A percentile compares a stretch with the other conserved stretches of the same genome.
phyloP scores from a whole-genome alignment of 2,888 invertebrate species.

The Labia minor region DNA sequence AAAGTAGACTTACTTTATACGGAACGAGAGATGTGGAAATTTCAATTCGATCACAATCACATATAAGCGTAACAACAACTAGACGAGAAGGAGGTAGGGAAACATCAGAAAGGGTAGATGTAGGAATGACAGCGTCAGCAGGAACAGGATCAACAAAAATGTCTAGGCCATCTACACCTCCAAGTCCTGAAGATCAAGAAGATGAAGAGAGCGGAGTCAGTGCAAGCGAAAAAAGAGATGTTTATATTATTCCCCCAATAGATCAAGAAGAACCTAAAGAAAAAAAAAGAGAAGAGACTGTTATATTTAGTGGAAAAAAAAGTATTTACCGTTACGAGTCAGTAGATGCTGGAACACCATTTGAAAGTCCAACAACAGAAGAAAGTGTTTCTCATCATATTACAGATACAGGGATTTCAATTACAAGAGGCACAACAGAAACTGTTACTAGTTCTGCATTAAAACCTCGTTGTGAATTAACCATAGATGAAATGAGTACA shows the following conservation, averaged over 20 bases:
- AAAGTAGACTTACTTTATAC: conserved; percentile 43
- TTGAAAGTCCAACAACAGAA: conserved; percentile 39
- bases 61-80: conserved; percentile 41
- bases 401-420: conserved; percentile 45
- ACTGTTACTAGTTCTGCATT: conserved; percentile 37
- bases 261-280: conserved; percentile 27
- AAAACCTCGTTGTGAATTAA: conserved; percentile 26
- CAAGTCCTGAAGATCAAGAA: conserved; percentile 30
- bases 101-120: conserved; percentile 40
- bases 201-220: conserved; percentile 26
- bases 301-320: conserved; percentile 42
- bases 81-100: conserved; percentile 38
- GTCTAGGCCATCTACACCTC: conserved; percentile 28
- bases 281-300: conserved; percentile 41
- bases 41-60: conserved; percentile 43
- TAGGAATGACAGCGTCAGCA: conserved; percentile 38
- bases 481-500: conserved; percentile 33
- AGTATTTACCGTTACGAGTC: conserved; percentile 42
- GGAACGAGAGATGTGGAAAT: conserved; percentile 45
- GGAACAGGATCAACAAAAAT: conserved; percentile 33
- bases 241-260: conserved; percentile 36
- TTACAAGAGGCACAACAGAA: conserved; percentile 41
- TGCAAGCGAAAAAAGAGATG: conserved; percentile 31
- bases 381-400: conserved; percentile 43
- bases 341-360: conserved; percentile 31